Percentiles rank a stretch among this genome's conserved stretches.
phyloP scores from a whole-genome alignment of 2,888 invertebrate species.

The Hetaerina titia region DNA sequence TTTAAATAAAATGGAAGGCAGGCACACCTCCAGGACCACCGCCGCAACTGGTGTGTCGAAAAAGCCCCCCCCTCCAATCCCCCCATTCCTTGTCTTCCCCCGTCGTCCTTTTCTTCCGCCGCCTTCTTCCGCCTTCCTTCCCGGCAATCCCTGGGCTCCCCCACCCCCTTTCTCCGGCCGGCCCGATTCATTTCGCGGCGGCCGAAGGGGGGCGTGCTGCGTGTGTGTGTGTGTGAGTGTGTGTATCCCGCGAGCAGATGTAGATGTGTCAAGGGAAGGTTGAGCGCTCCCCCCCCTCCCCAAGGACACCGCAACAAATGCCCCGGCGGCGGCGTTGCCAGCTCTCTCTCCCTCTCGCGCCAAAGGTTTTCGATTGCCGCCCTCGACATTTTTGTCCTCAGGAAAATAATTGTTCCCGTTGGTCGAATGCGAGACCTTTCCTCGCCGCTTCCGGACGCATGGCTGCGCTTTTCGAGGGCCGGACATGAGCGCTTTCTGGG shows the following conservation, averaged over 20 bases:
- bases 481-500: too few relatives aligned
- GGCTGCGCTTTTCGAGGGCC: too few relatives aligned
- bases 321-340: background rate
- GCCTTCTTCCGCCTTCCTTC: background rate
- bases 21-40: too few relatives aligned
- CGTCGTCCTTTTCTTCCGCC: background rate
- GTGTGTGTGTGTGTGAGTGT: background rate
- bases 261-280: slow-evolving; percentile 30
- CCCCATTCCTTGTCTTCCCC: background rate
- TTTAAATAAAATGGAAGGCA: too few relatives aligned
- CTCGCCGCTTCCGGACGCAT: too few relatives aligned
- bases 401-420: background rate
- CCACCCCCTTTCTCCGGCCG: background rate
- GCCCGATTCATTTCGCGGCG: slow-evolving; percentile 4
- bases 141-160: background rate
- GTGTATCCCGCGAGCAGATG: background rate
- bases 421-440: background rate
- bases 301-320: background rate
- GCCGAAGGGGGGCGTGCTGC: background rate
- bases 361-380: background rate
- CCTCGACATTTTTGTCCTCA: background rate
- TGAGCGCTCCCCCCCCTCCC: background rate
- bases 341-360: background rate
- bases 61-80: too few relatives aligned
- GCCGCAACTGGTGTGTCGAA: too few relatives aligned